Base-by-base conservation (phyloP, 2,888 invertebrate species). In the Listrodromus nycthemerus region DNA sequence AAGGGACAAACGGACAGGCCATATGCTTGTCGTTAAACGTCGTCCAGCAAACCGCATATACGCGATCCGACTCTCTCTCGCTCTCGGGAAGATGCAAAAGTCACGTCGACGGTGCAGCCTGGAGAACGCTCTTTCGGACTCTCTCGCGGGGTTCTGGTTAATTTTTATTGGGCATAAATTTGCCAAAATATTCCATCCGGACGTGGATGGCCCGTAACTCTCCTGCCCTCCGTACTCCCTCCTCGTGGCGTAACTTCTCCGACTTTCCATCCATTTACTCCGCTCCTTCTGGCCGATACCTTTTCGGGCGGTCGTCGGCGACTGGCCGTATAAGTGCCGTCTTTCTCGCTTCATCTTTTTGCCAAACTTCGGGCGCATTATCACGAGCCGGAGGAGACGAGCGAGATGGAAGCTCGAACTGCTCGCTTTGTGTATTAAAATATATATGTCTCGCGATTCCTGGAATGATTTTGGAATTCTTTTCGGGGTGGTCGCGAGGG, bases 161-260 rank as follows among this genome's bases (percentile, higher is more conserved):
- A 93, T 93, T 93, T 93, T 93, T 93, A 93, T 93, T 92, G 91
- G 87, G 88, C 93, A 93, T 93, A 93, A 93, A 93, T 93, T 93
- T 92, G 92, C 92, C 92, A 92, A 93, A 93, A 93, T 93, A 93
- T 93, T 93, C 92, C 90, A 87, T 88, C 88, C 85, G 90, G 93
- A 93, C 93, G 89, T 91, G 91, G 91, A 93, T 92, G 92, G 93
- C 89, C 89, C 87, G 91, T 92, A 92, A 92, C 91, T 91, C 90
- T 90, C 88, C 86, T 74, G 88, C 73, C 73, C 70, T 75, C 55
- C 37, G 81, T 84, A 61, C 55, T 70, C 61, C 66, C 41, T 67
- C 65, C 70, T 19, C 55, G 33, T 50, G 21, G 41, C 71, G 7
- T 52, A 45, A 21, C 16, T 58, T 66, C 65, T 65, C 52, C 55